Evolutionary conservation across 2,797 vertebrate genomes (phyloP).

Genomic region (Steatocranus sp.): DNA sequence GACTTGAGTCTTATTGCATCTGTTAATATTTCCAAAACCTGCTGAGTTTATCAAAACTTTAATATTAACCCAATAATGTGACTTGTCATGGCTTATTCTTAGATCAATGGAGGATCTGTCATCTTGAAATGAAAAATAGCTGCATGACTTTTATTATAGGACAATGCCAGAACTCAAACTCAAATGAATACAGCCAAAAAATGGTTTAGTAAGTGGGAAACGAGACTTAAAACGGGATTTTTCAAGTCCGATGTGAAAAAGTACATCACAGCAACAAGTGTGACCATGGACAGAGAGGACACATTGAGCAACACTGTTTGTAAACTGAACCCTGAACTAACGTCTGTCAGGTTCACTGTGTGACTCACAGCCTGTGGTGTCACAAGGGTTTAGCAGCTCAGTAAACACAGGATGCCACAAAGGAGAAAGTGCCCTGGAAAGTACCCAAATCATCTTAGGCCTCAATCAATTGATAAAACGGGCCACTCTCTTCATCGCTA

Average conservation of each 20-base stretch:
- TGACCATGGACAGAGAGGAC: conserved; percentile 25
- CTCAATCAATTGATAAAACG: conserved; percentile 28
- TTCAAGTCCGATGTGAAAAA: not conserved
- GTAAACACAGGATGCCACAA: conserved; percentile 51
- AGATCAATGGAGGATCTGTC: not conserved
- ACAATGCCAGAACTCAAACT: not conserved
- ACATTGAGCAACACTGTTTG: conserved; percentile 66
- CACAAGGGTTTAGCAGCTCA: conserved; percentile 20
- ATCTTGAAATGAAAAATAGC: not conserved
- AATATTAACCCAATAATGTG: not conserved
- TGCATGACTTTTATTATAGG: not conserved
- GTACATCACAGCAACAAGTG: not conserved
- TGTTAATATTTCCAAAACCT: not conserved
- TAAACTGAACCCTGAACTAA: conserved; percentile 64
- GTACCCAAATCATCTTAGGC: conserved; percentile 56
- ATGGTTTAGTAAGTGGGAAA: not conserved
- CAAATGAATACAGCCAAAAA: not conserved
- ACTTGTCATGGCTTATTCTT: not conserved
- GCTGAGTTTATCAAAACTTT: not conserved
- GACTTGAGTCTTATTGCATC: not conserved
- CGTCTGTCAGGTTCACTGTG: conserved; percentile 41
- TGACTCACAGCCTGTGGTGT: conserved; percentile 58
- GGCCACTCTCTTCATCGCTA: conserved; percentile 7
- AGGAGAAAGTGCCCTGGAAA: conserved; percentile 70
- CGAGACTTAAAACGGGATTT: not conserved